These are phyloP conservation scores for Drosophila tristis DNA, from an alignment of 1,140 invertebrate genomes.

Conservation along the genomic window DNA sequence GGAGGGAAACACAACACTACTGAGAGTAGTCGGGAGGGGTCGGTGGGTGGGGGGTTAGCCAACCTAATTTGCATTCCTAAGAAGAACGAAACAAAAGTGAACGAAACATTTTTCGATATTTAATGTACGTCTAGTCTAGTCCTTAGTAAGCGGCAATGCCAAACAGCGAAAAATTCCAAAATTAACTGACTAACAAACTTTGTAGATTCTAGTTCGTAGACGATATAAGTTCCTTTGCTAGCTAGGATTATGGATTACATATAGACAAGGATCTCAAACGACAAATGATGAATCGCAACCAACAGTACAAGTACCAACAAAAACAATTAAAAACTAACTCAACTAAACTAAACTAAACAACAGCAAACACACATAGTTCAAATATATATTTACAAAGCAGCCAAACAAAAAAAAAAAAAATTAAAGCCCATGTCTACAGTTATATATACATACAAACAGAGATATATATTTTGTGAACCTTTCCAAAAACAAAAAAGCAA, in stretches of 20 bases:
- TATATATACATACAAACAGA: constrained; percentile 28
- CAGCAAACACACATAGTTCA: constrained; percentile 62
- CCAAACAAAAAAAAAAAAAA: constrained; percentile 29
- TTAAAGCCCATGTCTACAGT: constrained; percentile 22
- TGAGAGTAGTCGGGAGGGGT: constrained; percentile 67
- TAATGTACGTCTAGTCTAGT: constrained; percentile 39
- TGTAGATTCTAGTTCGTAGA: constrained; percentile 58
- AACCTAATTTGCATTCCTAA: constrained; percentile 69
- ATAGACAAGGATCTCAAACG: constrained; percentile 60
- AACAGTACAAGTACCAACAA: constrained; percentile 66
- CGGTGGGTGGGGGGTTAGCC: constrained; percentile 11
- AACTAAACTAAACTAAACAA: constrained; percentile 36
- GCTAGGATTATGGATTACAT: constrained; percentile 53
- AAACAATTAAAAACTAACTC: constrained; percentile 35
- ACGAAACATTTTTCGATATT: constrained; percentile 47
- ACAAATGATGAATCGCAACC: constrained; percentile 75
- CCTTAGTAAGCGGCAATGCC: constrained; percentile 58
- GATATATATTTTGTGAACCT: constrained; percentile 33
- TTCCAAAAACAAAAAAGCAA: constrained; percentile 5
- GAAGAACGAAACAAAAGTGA: constrained; percentile 21
- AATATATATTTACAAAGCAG: constrained; percentile 63
- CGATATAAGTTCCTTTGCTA: constrained; percentile 76
- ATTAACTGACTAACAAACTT: constrained; percentile 33
- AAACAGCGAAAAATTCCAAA: constrained; percentile 47
- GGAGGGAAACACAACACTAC: constrained; percentile 52